Evolutionary conservation across 2,797 vertebrate species (phyloP).

Genomic region (Sebastiscus albofasciatus): DNA sequence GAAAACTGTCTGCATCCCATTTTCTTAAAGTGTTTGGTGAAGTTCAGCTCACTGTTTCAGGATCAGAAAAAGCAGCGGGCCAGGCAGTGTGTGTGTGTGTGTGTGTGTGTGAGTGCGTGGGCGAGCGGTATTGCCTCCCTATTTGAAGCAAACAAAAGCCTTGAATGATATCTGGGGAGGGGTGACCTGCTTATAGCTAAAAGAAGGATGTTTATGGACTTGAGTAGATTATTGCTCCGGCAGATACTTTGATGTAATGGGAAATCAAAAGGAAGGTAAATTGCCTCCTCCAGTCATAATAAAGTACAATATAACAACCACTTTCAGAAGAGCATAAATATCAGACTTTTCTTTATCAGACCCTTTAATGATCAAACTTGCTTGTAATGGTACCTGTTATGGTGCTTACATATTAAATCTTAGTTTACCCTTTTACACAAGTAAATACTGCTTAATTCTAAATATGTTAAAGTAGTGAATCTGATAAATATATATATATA

Average conservation of each 20-base stretch:
- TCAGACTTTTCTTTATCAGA: conserved; percentile 12
- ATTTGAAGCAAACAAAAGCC: conserved; percentile 34
- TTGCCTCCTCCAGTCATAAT: conserved; percentile 33
- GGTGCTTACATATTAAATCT: background rate
- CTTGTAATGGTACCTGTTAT: background rate
- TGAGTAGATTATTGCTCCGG: conserved; percentile 30
- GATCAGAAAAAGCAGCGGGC: conserved; percentile 5
- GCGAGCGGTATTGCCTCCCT: conserved; percentile 9
- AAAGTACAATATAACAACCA: conserved; percentile 3
- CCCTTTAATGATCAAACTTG: background rate
- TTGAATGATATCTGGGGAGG: conserved; percentile 42
- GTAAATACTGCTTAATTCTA: background rate
- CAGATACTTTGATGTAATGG: conserved; percentile 39
- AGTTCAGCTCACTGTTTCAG: conserved; percentile 34
- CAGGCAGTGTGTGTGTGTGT: conserved; percentile 1
- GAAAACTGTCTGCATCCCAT: conserved; percentile 63
- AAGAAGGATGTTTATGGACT: conserved; percentile 41
- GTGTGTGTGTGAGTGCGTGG: conserved; percentile 1
- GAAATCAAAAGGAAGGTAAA: conserved; percentile 40
- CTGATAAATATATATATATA: background rate
- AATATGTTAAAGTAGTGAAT: background rate
- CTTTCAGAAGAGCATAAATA: conserved; percentile 22
- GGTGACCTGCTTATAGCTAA: conserved; percentile 34
- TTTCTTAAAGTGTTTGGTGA: conserved; percentile 51
- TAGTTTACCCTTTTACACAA: background rate